Evolutionary conservation across 2,113 vertebrate genomes (phyloP).

Genomic region (Oryzias celebensis): DNA sequence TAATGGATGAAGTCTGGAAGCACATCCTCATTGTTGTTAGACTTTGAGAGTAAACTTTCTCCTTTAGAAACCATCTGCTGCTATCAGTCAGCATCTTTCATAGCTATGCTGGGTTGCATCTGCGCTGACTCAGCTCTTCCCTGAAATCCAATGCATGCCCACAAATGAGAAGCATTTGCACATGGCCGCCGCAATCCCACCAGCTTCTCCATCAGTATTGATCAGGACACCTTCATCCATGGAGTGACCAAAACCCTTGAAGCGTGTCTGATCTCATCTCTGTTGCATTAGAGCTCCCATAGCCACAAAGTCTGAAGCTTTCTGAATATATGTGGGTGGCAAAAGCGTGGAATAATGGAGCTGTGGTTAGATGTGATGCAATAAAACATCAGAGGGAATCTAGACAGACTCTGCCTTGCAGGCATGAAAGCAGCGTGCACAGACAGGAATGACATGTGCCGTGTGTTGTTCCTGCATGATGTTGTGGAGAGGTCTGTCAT

Average conservation of each 20-base stretch:
- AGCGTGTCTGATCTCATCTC: slow-evolving; percentile 14
- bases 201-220: slow-evolving; percentile 44
- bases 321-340: neutral
- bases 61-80: neutral
- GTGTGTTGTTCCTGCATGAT: slow-evolving; percentile 15
- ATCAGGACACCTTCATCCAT: slow-evolving; percentile 38
- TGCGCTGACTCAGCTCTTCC: slow-evolving; percentile 37
- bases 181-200: slow-evolving; percentile 30
- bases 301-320: slow-evolving; percentile 17
- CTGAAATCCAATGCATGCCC: slow-evolving; percentile 25
- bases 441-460: slow-evolving; percentile 16
- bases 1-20: neutral
- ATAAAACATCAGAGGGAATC: neutral
- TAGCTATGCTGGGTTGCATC: neutral
- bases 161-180: neutral
- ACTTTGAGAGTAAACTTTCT: neutral
- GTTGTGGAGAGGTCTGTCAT: slow-evolving; percentile 9
- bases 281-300: slow-evolving; percentile 24
- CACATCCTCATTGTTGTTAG: neutral
- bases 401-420: neutral
- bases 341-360: neutral
- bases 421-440: slow-evolving; percentile 22
- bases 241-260: slow-evolving; percentile 16
- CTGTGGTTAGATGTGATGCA: neutral
- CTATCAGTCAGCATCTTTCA: neutral